Percentiles rank a stretch among this genome's conserved stretches.
Conservation (phyloP, 92 coral and sea anemone species). For the Phenganax stokvisi region DNA sequence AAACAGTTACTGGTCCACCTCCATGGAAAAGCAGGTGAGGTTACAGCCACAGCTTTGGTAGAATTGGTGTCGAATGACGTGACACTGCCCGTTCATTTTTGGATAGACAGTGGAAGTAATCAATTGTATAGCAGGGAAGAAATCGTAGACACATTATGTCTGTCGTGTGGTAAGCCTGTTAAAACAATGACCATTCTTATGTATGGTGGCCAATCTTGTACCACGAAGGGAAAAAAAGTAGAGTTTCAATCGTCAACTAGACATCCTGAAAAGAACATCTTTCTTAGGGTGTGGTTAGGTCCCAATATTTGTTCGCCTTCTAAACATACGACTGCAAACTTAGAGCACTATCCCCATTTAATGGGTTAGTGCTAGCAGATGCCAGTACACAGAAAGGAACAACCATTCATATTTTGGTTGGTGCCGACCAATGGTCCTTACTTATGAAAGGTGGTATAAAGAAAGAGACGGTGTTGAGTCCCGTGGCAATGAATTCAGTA, state of each 20-base stretch:
- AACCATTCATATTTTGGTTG: constrained; percentile 23
- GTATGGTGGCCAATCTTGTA: constrained; percentile 32
- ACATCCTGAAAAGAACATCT: not conserved
- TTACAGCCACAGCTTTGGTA: constrained; percentile 19
- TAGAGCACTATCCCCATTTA: constrained; percentile 17
- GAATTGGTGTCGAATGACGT: not conserved
- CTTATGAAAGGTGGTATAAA: constrained; percentile 10
- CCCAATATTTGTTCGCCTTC: constrained; percentile 36
- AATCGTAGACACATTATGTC: constrained; percentile 7
- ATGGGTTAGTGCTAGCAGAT: no score
- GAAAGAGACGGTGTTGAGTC: constrained; percentile 6
- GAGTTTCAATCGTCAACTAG: not conserved
- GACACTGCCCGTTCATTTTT: constrained; percentile 14
- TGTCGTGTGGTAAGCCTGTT: not conserved
- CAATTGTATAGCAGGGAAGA: constrained; percentile 14
- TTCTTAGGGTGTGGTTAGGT: constrained; percentile 37
- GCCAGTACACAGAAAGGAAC: not conserved
- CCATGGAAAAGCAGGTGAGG: not conserved
- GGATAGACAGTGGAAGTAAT: constrained; percentile 37
- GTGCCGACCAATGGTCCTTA: constrained; percentile 29
- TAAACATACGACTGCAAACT: constrained; percentile 7
- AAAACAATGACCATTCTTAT: constrained; percentile 33
- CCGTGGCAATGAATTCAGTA: no score
- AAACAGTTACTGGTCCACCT: not conserved
- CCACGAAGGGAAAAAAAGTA: constrained; percentile 15